Base-by-base conservation (phyloP, 2,113 vertebrate genomes). In the Oreochromis tanganicae region DNA sequence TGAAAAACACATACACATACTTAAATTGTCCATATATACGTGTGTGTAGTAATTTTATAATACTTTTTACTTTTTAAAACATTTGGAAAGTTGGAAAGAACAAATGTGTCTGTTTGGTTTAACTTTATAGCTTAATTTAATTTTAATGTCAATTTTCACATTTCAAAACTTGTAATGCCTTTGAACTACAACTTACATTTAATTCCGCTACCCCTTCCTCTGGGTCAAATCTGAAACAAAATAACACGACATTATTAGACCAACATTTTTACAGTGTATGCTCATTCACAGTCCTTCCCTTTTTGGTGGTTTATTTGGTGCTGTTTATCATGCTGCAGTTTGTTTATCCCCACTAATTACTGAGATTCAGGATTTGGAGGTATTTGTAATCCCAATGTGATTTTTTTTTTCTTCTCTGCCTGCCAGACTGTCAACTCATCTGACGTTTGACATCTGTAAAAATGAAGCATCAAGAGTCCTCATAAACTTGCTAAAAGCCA, bases 321-420 rank as follows among this genome's bases (percentile, higher is more conserved):
- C 48, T 79, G 50, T 85, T 90, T 85, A 80, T 88, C 63, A 55
- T 32, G n/a, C 24, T 50, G 63, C 27, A 88, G 85, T 78, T 93
- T 87, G 88, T 92, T 91, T 88, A 92, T 88, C 48, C 59, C 16
- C 9, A 13, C 80, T 93, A 87, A 94, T 93, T 90, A 89, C 81
- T 83, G 32, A 38, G 82, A 91, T 56, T 88, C 61, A 48, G 84
- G 38, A 87, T 91, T 86, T 5, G 80, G 83, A 34, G 27, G 46
- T 82, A 73, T 85, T 90, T 91, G 79, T 84, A 85, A 88, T 90
- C 88, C 54, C 41, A 82, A 61, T 61, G 9, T 16, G 6, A 19
- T 7, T 38, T 80, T 83, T 61, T 61, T 7, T 54, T 48, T 56
- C 46, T 46, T 56, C 24, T 17, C 54, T 19, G 66, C 7, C 84